Evolutionary conservation across 2,888 invertebrate species (phyloP), one percentile per base, ranked within the genome.

Genomic region (Crepidodera aurea): DNA sequence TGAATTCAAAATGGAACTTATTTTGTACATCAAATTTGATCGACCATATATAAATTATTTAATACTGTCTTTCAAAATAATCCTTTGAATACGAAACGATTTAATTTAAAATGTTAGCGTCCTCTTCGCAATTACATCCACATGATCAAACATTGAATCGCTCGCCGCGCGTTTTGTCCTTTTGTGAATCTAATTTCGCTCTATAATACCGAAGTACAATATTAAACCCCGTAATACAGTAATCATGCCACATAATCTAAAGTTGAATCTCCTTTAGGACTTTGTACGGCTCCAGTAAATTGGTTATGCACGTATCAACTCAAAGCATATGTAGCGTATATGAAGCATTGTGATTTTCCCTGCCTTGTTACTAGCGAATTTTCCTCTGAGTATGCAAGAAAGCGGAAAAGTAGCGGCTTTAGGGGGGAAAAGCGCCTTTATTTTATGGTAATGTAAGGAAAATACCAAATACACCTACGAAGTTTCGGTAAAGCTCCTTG

Each of bases 181-280:
- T 42, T 19, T 16, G 42, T 15, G 7, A 7, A 42, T 15, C 22
- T 25, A 25, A 22, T 46, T 22, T 25, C 46, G 25, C n/a, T 16
- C 46, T 25, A 7, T 22, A 46, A 22, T 46, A 13, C n/a, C 18
- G 16, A 19, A 39, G 13, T 42, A 56, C 18, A 55, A 48, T 51
- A 51, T 51, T 44, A 60, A 51, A 60, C 13, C 42, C 51, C 40
- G 6, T 55, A 55, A 55, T 55, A 32, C 44, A 32, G 50, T 54
- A 57, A 64, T 57, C 51, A 39, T 39, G 37, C 34, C 15, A 53
- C 29, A 48, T 51, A 64, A 65, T 57, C 58, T 50, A 51, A 64
- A 27, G 57, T 61, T 54, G 53, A 57, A 61, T 57, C 64, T 34
- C 57, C 53, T 57, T 39, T 65, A 51, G 37, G 40, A 54, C 27